Evolutionary conservation across 2,888 invertebrate genomes (phyloP), one percentile per base, ranked within the genome.

Genomic region (Eulithis prunata): DNA sequence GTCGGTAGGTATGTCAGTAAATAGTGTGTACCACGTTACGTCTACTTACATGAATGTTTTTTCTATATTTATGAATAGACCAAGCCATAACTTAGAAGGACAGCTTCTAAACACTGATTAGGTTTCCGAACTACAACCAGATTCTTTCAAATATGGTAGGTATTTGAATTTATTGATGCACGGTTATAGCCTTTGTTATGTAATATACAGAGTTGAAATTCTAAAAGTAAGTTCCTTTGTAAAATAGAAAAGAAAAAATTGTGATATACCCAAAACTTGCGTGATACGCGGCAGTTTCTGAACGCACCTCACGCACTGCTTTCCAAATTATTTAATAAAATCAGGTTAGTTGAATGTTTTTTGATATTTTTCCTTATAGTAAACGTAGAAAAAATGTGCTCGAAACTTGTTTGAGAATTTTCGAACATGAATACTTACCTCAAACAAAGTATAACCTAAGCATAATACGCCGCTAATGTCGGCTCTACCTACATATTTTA

Each of bases 261-360:
- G 83, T 79, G 69, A 71, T 72, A 75, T 59, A 72, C 71, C 76
- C 71, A 74, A 74, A 74, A 71, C 56, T 88, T 74, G 92, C 92
- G 91, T 92, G 92, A 79, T 75, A 75, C 72, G 64, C 71, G 76
- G 88, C 85, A 86, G 86, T 92, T 87, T 86, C 72, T 77, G 77
- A 81, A 85, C 84, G 81, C 84, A 82, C 73, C 85, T 84, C 92
- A 92, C 92, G 92, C 92, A 92, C 89, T 86, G 75, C 76, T 84
- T 69, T 84, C 84, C 80, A 91, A 91, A 92, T 91, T 87, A 91
- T 91, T 90, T 91, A 90, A 89, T 91, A 90, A 78, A 90, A 89
- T 86, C 87, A 88, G 90, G 85, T 86, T 87, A 88, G 85, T 84
- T 86, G 82, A 83, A 83, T 87, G 86, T 86, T 90, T 86, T 90